Conservation (phyloP, 2,888 invertebrate species). For the Mactromeris polynyma region DNA sequence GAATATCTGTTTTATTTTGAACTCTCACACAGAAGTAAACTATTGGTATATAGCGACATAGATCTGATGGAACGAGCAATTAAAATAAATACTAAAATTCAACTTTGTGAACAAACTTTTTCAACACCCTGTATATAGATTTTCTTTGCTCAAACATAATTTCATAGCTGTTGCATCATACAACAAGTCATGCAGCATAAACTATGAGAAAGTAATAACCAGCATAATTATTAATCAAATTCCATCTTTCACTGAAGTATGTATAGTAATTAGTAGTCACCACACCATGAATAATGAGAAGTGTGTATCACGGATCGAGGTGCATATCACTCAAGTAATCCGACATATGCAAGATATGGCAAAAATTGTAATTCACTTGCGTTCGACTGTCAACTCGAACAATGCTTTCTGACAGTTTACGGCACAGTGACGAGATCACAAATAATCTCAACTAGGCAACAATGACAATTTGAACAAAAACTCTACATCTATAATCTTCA, state of each 20-base stretch:
- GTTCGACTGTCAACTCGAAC: not conserved
- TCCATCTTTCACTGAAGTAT: not conserved
- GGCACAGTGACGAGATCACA: not conserved
- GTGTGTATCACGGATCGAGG: not conserved
- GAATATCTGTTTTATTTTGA: no score
- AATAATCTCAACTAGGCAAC: not conserved
- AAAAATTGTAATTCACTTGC: not conserved
- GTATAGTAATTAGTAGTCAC: not conserved
- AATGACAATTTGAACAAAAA: not conserved
- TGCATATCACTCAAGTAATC: not conserved
- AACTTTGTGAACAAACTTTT: no score
- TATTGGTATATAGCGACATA: no score
- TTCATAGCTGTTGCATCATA: no score
- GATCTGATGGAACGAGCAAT: no score
- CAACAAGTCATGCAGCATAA: no score
- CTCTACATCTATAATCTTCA: not conserved
- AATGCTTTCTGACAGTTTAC: not conserved
- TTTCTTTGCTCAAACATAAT: no score
- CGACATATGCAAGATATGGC: not conserved
- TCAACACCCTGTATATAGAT: no score
- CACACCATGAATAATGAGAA: not conserved
- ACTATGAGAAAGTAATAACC: not conserved
- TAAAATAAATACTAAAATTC: no score
- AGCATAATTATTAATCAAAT: not conserved
- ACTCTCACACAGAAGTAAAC: no score